Percentiles rank a stretch among this genome's conserved stretches.
Conservation (phyloP, 2,888 invertebrate species). For the Pherbina coryleti region DNA sequence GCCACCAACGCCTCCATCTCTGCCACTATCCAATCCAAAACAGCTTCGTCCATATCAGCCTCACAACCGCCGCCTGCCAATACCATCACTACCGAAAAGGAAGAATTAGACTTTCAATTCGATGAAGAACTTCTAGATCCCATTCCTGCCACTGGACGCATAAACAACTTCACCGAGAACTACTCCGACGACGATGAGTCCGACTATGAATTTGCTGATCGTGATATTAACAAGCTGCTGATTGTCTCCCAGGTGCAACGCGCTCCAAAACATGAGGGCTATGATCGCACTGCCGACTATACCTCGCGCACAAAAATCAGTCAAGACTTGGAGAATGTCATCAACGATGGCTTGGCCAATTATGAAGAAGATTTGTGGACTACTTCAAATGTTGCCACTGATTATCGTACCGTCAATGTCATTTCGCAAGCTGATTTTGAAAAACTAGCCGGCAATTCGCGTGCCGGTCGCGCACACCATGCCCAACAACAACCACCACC, state of each 20-base stretch:
- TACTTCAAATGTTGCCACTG: slow-evolving; percentile 71
- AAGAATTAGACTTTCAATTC: slow-evolving; percentile 96
- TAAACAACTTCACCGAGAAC: slow-evolving; percentile 82
- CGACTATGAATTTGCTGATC: slow-evolving; percentile 91
- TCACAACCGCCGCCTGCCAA: slow-evolving; percentile 37
- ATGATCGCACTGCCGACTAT: slow-evolving; percentile 92
- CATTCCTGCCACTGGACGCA: slow-evolving; percentile 78
- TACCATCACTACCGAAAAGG: slow-evolving; percentile 71
- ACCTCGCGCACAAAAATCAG: slow-evolving; percentile 93
- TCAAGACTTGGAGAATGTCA: slow-evolving; percentile 93
- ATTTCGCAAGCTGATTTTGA: slow-evolving; percentile 91
- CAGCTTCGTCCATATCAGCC: slow-evolving; percentile 58
- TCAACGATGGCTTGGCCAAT: slow-evolving; percentile 95
- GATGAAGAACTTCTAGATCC: slow-evolving; percentile 92
- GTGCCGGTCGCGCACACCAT: slow-evolving; percentile 69
- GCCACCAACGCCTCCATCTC: slow-evolving; percentile 51
- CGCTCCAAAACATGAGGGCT: slow-evolving; percentile 85
- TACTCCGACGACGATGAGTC: slow-evolving; percentile 86
- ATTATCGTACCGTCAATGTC: slow-evolving; percentile 88
- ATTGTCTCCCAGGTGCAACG: slow-evolving; percentile 89
- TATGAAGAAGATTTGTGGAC: slow-evolving; percentile 97
- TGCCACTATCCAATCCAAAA: slow-evolving; percentile 61
- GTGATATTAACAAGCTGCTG: slow-evolving; percentile 91
- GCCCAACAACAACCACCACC: slow-evolving; percentile 87
- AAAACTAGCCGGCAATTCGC: slow-evolving; percentile 76